phyloP scores from a whole-genome alignment of 2,797 vertebrate genomes.

The Artibeus lituratus region DNA sequence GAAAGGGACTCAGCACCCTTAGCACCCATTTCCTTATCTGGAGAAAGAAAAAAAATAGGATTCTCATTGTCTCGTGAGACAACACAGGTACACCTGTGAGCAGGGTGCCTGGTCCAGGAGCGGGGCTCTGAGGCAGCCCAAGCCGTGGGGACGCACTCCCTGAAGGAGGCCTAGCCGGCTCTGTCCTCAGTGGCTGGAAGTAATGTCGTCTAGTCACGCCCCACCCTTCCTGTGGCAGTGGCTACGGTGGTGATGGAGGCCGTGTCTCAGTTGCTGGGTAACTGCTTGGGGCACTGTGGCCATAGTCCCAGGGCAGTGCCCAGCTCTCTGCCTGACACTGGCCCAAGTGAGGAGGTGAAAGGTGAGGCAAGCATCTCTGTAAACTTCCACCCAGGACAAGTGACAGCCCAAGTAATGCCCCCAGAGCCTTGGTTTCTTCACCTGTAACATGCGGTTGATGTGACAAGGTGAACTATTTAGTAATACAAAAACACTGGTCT shows the following conservation, averaged over 20 bases:
- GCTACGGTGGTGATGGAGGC: background rate
- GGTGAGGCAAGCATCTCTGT: background rate
- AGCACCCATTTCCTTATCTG: background rate
- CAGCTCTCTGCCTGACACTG: accelerated
- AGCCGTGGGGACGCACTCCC: accelerated
- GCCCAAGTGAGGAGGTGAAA: accelerated
- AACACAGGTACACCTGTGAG: background rate
- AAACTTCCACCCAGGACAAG: background rate
- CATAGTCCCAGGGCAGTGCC: no score
- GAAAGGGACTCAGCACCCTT: background rate
- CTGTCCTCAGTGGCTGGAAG: background rate
- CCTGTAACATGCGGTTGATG: background rate
- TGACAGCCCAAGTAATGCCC: background rate
- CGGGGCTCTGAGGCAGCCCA: accelerated
- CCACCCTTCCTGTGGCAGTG: background rate
- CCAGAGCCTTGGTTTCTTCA: background rate
- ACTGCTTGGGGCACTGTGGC: background rate
- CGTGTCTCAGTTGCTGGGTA: background rate
- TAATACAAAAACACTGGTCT: background rate
- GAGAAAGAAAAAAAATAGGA: background rate
- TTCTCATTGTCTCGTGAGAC: background rate
- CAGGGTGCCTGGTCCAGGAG: background rate
- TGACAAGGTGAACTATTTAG: background rate
- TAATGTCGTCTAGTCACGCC: no score
- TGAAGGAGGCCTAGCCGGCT: background rate